phyloP scores from a whole-genome alignment of 2,797 vertebrate genomes.

The Cryptoprocta ferox region DNA sequence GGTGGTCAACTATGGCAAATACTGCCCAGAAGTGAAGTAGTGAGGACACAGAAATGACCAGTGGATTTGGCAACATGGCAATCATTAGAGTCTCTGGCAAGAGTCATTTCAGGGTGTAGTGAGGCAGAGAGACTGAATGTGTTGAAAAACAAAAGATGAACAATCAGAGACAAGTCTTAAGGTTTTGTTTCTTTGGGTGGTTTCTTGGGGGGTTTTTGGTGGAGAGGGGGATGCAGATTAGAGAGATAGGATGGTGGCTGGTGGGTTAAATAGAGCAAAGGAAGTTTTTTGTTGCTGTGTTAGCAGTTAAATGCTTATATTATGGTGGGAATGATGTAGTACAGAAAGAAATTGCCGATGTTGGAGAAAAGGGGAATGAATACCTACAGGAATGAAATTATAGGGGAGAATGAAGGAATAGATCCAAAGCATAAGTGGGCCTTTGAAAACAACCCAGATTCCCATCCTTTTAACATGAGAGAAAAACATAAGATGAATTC shows the following conservation, averaged over 20 bases:
- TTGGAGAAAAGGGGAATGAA: neutral
- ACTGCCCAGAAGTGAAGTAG: neutral
- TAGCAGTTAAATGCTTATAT: neutral
- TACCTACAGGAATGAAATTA: neutral
- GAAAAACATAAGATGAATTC: slow-evolving; percentile 14
- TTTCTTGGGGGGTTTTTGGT: neutral
- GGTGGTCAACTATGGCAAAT: neutral
- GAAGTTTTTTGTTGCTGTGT: neutral
- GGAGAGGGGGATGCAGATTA: accelerated
- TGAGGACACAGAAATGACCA: neutral
- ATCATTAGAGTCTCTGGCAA: neutral
- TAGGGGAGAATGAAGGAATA: neutral
- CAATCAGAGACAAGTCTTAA: neutral
- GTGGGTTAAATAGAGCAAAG: neutral
- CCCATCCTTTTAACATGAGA: neutral
- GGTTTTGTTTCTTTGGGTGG: neutral
- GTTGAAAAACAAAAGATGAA: neutral
- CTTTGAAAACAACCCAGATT: neutral
- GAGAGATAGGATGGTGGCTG: neutral
- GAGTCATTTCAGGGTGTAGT: neutral
- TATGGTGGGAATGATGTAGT: neutral
- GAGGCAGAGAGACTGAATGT: neutral
- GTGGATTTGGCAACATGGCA: neutral
- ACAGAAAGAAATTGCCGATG: neutral
- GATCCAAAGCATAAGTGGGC: neutral